phyloP scores from a whole-genome alignment of 2,113 vertebrate species.

The Tor tambroides region DNA sequence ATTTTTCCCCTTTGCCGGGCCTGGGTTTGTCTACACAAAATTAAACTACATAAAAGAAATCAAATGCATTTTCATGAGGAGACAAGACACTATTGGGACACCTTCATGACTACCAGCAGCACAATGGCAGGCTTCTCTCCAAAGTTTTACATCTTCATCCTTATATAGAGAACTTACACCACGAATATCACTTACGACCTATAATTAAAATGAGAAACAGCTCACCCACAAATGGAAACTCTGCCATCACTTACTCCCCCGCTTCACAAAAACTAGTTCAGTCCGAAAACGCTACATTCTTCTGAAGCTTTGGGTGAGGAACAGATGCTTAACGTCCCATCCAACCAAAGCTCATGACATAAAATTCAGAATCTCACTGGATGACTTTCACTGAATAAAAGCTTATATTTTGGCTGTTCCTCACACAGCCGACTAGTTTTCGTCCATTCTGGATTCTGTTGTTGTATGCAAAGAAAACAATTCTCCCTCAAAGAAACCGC shows the following conservation, averaged over 20 bases:
- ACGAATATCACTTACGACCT: constrained; percentile 44
- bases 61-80: constrained; percentile 4
- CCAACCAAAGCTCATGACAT: not conserved
- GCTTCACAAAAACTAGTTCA: not conserved
- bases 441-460: not conserved
- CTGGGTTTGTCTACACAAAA: constrained; percentile 50
- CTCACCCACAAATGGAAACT: constrained; percentile 20
- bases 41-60: constrained; percentile 33
- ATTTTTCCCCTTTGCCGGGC: constrained; percentile 50
- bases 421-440: not conserved
- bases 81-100: constrained; percentile 63
- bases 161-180: not conserved
- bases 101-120: constrained; percentile 57
- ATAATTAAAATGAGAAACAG: constrained; percentile 52
- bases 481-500: too few relatives aligned
- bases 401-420: too few relatives aligned
- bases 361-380: too few relatives aligned
- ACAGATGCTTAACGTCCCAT: not conserved
- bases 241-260: not conserved
- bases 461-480: not conserved
- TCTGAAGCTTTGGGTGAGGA: too few relatives aligned
- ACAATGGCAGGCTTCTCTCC: constrained; percentile 61
- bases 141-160: constrained; percentile 30
- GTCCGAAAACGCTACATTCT: not conserved
- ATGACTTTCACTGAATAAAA: too few relatives aligned